phyloP scores from a whole-genome alignment of 2,888 invertebrate species.

The Cephalotes varians region DNA sequence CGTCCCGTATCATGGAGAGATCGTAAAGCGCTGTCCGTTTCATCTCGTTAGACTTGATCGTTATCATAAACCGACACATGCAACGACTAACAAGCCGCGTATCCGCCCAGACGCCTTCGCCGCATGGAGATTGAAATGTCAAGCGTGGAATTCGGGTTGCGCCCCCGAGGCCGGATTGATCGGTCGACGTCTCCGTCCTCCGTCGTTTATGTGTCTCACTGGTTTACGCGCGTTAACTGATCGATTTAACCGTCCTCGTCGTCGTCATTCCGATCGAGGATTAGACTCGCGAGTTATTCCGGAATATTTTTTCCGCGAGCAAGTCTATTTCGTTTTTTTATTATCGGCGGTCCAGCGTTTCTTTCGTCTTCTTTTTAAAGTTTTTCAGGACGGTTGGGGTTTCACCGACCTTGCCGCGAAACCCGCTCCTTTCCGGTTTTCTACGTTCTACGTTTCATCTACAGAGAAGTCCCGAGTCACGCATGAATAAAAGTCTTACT shows the following conservation, averaged over 20 bases:
- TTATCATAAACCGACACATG: constrained; percentile 50
- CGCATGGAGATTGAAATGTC: constrained; percentile 49
- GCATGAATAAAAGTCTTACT: not conserved
- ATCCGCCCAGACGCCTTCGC: constrained; percentile 45
- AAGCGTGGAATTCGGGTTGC: constrained; percentile 49
- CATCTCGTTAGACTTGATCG: constrained; percentile 48
- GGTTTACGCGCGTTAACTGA: constrained; percentile 39
- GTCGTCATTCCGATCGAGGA: constrained; percentile 29
- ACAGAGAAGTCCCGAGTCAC: constrained; percentile 37
- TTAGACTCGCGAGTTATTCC: constrained; percentile 25
- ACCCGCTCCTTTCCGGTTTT: constrained; percentile 80
- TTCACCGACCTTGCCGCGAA: constrained; percentile 82
- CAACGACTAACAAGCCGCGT: constrained; percentile 52
- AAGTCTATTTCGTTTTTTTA: not conserved
- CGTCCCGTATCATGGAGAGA: constrained; percentile 3
- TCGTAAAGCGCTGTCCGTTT: constrained; percentile 36
- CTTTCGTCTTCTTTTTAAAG: constrained; percentile 29
- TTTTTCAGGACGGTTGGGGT: constrained; percentile 80
- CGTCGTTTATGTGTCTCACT: constrained; percentile 39
- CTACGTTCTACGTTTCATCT: not conserved
- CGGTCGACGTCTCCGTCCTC: constrained; percentile 45
- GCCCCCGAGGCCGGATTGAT: constrained; percentile 51
- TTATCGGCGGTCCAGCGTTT: constrained; percentile 5
- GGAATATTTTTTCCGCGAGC: not conserved
- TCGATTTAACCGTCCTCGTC: constrained; percentile 46